Percentiles rank a stretch among this genome's conserved stretches.
Evolutionary conservation across 2,888 invertebrate species (phyloP).

Genomic region (Hololepta plana): DNA sequence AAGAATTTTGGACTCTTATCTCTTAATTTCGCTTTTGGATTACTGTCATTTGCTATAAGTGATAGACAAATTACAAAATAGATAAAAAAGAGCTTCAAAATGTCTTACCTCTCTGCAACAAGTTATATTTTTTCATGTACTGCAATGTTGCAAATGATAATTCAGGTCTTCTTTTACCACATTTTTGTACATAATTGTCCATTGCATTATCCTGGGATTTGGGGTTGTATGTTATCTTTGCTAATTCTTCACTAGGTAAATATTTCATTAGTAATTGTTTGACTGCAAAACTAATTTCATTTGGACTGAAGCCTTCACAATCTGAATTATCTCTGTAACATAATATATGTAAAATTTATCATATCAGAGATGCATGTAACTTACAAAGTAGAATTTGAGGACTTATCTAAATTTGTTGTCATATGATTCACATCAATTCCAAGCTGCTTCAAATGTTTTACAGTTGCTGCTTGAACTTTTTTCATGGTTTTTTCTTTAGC

Average conservation of each 20-base stretch:
- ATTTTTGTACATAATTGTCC: slow-evolving; percentile 11
- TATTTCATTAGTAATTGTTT: slow-evolving; percentile 37
- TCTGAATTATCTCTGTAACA: too few species aligned
- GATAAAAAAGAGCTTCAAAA: slow-evolving; percentile 1
- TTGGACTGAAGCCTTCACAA: too few species aligned
- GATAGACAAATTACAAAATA: not conserved
- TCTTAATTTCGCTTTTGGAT: slow-evolving; percentile 3
- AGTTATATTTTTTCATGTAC: slow-evolving; percentile 49
- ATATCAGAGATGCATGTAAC: too few species aligned
- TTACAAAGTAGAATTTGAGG: too few species aligned
- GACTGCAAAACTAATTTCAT: slow-evolving; percentile 34
- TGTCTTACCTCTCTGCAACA: slow-evolving; percentile 15
- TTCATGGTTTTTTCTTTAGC: slow-evolving; percentile 16
- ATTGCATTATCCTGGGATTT: slow-evolving; percentile 6
- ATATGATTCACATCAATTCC: slow-evolving; percentile 19
- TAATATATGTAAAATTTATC: too few species aligned
- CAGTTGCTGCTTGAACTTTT: slow-evolving; percentile 22
- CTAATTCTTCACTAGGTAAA: slow-evolving; percentile 30
- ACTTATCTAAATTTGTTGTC: too few species aligned
- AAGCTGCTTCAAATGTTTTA: slow-evolving; percentile 22
- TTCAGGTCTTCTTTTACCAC: slow-evolving; percentile 29
- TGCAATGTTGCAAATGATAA: slow-evolving; percentile 54
- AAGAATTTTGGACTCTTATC: slow-evolving; percentile 23
- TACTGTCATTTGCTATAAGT: not conserved
- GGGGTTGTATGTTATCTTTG: slow-evolving; percentile 15